Conservation (phyloP, 2,113 vertebrate genomes). For the Scomber scombrus region DNA sequence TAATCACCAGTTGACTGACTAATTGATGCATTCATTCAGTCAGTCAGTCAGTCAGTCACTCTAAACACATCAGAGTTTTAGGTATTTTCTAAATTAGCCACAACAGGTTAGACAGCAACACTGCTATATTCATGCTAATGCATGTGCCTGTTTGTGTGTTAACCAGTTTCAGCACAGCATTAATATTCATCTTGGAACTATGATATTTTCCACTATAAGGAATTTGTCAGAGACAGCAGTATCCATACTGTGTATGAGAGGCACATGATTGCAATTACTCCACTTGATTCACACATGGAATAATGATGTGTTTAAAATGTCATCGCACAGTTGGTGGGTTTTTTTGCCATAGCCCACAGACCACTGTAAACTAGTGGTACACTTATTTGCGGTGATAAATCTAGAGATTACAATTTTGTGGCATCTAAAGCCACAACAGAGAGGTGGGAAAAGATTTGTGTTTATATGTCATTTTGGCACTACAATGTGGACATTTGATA, state of each 20-base stretch:
- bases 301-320: slow-evolving; percentile 49
- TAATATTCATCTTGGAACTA: slow-evolving; percentile 11
- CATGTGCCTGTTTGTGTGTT: background rate
- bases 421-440: background rate
- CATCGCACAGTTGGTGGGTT: slow-evolving; percentile 14
- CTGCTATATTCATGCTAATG: background rate
- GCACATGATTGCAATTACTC: slow-evolving; percentile 58
- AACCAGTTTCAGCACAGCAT: background rate
- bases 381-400: slow-evolving; percentile 24
- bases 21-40: too few relatives aligned
- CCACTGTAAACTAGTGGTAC: background rate
- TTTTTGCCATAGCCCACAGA: background rate
- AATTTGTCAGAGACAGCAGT: slow-evolving; percentile 25
- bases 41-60: too few relatives aligned
- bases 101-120: too few relatives aligned
- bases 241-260: slow-evolving; percentile 21
- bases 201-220: slow-evolving; percentile 12
- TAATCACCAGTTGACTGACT: too few relatives aligned
- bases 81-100: too few relatives aligned
- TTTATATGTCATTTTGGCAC: background rate
- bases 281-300: slow-evolving; percentile 28
- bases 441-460: background rate
- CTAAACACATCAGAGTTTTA: too few relatives aligned
- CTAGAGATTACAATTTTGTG: background rate
- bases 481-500: background rate